phyloP scores from a whole-genome alignment of 2,113 vertebrate genomes.

The Dendropsophus ebraccatus region DNA sequence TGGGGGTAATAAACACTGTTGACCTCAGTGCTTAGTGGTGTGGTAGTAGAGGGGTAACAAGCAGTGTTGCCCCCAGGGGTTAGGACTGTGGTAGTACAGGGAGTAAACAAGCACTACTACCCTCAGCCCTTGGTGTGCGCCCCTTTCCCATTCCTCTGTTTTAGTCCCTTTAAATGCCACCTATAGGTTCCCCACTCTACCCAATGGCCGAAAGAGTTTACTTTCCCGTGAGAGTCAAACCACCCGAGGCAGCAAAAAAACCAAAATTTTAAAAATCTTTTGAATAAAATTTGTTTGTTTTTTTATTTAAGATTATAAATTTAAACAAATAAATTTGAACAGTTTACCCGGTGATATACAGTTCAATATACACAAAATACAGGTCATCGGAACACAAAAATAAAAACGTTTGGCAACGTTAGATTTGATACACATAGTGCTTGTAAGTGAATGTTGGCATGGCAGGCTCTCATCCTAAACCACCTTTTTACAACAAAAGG shows the following conservation, averaged over 20 bases:
- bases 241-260: neutral
- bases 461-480: constrained; percentile 71
- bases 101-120: too few relatives aligned
- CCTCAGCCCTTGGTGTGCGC: too few relatives aligned
- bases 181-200: neutral
- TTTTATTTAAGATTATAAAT: constrained; percentile 94
- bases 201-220: neutral
- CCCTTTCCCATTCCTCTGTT: too few relatives aligned
- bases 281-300: constrained; percentile 66
- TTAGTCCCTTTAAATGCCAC: neutral
- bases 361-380: constrained; percentile 89
- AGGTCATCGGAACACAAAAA: constrained; percentile 74
- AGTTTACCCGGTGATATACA: constrained; percentile 93
- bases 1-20: too few relatives aligned
- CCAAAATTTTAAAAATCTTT: neutral
- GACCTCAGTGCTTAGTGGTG: too few relatives aligned
- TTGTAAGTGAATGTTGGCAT: constrained; percentile 75
- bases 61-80: too few relatives aligned
- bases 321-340: constrained; percentile 89
- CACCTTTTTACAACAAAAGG: constrained; percentile 97
- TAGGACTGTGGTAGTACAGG: too few relatives aligned
- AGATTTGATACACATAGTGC: constrained; percentile 84
- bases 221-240: neutral
- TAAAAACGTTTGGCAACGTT: constrained; percentile 80
- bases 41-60: too few relatives aligned